Percentiles rank a stretch among this genome's conserved stretches.
phyloP scores from a whole-genome alignment of 1,140 invertebrate species.

The Zaprionus ghesquierei region DNA sequence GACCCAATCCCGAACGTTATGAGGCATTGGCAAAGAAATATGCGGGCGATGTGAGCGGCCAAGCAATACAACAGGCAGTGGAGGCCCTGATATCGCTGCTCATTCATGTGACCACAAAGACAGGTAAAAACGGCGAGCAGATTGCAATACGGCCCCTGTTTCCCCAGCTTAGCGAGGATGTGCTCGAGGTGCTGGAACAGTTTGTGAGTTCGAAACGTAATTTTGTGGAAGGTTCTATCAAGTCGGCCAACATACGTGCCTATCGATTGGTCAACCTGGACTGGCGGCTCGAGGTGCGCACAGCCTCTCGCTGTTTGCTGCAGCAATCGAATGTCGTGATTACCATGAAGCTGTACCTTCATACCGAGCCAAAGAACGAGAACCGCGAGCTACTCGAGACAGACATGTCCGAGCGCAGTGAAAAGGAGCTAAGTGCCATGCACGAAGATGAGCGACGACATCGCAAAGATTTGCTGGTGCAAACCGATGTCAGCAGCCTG shows the following conservation, averaged over 20 bases:
- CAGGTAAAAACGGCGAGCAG: constrained; percentile 12
- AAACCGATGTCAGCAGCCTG: constrained; percentile 71
- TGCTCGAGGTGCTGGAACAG: constrained; percentile 65
- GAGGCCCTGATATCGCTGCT: constrained; percentile 73
- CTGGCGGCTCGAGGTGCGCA: constrained; percentile 75
- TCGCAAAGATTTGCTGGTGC: constrained; percentile 73
- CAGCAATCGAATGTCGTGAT: constrained; percentile 60
- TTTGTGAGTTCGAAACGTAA: constrained; percentile 70
- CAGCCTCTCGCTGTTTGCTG: constrained; percentile 62
- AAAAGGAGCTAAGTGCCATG: constrained; percentile 51
- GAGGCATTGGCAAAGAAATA: constrained; percentile 61
- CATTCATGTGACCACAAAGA: constrained; percentile 65
- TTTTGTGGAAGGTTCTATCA: constrained; percentile 78
- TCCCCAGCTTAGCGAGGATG: constrained; percentile 51
- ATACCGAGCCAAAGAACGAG: constrained; percentile 76
- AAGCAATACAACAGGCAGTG: constrained; percentile 51
- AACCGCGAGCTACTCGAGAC: constrained; percentile 66
- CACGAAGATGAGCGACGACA: constrained; percentile 68
- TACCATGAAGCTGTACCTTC: constrained; percentile 73
- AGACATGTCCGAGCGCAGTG: constrained; percentile 42
- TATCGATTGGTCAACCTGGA: constrained; percentile 71
- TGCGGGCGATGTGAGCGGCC: constrained; percentile 10
- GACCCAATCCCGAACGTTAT: constrained; percentile 60
- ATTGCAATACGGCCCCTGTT: constrained; percentile 42
- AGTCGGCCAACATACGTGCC: constrained; percentile 74